Evolutionary conservation across 2,113 vertebrate species (phyloP), one percentile per base, ranked within the genome.

Genomic region (Lagopus muta): DNA sequence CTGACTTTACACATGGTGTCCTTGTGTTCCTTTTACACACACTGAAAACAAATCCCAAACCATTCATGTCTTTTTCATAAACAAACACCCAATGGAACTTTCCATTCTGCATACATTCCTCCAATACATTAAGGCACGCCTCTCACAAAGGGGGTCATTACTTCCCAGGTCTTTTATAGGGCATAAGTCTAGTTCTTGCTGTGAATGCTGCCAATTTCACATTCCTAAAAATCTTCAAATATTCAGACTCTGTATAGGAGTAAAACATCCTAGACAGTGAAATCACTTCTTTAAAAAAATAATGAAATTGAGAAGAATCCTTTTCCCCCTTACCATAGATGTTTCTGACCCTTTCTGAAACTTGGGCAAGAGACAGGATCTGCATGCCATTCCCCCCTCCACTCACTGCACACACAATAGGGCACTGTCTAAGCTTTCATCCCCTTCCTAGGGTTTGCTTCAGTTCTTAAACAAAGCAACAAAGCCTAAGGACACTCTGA

Each of bases 401-500:
- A 19, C 86, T 82, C 82, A 21, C 1, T 0, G 6, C 13, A 55
- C 34, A 66, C 58, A 91, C 85, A 95, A 48, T 8, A 60, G 57
- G 42, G 20, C 48, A 83, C 74, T 87, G 82, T 88, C 77, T 71
- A 48, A 83, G 82, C 55, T 80, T 89, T 80, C 90, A 80, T 34
- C 30, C 30, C 42, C 50, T 69, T 90, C 67, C 80, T 55, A 82
- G 73, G 52, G 61, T 78, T 82, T 89, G 48, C 72, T 48, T 80
- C 80, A 52, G 4, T 48, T 89, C 89, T 90, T 55, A 87, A 89
- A 90, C 76, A 92, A 87, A 84, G 57, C 65, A 74, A 86, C 48
- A 86, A 94, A 92, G 86, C 66, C 70, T 71, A 78, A 90, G 85
- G 60, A 86, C 75, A 94, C 40, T 42, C 32, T 67, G 79, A 54